phyloP scores from a whole-genome alignment of 2,113 vertebrate species.

The Hystrix cristata region DNA sequence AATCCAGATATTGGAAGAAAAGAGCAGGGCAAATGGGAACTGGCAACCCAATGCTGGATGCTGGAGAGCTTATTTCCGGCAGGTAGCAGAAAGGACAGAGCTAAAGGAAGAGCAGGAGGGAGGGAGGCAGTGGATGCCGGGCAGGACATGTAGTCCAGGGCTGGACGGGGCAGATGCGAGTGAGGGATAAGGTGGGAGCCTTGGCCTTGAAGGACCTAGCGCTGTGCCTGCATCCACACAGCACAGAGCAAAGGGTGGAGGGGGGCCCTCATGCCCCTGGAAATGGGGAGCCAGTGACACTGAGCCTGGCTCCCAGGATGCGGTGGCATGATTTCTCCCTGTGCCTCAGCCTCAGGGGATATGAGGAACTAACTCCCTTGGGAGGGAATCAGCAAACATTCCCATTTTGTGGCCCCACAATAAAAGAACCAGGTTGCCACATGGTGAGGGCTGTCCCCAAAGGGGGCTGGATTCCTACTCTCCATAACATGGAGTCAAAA shows the following conservation, averaged over 20 bases:
- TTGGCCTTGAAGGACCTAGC: neutral
- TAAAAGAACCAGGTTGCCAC: neutral
- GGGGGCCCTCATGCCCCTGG: rapidly evolving
- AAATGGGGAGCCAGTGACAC: neutral
- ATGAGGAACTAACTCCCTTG: neutral
- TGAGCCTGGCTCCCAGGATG: neutral
- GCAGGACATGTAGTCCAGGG: neutral
- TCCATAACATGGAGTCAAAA: neutral
- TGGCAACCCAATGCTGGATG: neutral
- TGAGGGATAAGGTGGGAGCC: neutral
- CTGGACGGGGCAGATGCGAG: neutral
- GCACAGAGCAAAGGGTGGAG: neutral
- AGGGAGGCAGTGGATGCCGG: neutral
- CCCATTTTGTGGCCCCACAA: neutral
- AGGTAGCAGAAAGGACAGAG: neutral
- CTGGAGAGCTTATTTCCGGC: neutral
- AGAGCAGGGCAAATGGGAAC: neutral
- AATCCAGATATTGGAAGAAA: neutral
- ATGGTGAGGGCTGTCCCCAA: neutral
- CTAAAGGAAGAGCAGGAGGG: neutral
- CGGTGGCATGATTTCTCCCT: neutral
- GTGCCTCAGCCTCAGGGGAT: neutral
- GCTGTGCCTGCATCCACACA: neutral
- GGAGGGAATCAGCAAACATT: neutral
- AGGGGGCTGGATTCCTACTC: neutral